Conservation (phyloP, 2,888 invertebrate species). For the Limnephilus auricula region DNA sequence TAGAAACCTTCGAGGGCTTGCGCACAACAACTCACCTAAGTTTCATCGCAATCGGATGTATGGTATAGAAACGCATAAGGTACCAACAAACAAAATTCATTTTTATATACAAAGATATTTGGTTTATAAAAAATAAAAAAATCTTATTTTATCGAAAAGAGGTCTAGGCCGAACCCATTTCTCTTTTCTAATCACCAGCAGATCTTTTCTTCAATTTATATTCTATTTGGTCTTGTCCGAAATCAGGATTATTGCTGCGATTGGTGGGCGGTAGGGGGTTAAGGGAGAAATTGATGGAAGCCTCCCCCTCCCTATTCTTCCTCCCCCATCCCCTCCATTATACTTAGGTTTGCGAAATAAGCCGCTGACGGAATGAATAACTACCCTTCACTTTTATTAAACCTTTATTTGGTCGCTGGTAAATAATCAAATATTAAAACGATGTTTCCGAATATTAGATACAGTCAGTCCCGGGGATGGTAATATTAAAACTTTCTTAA, state of each 20-base stretch:
- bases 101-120: too few species aligned
- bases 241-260: slow-evolving; percentile 41
- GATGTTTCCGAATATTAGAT: background rate
- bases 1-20: too few species aligned
- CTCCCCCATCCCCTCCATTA: background rate
- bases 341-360: slow-evolving; percentile 29
- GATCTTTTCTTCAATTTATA: slow-evolving; percentile 19
- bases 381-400: slow-evolving; percentile 14
- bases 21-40: too few species aligned
- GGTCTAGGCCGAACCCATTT: background rate
- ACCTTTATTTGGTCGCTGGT: background rate
- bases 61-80: too few species aligned
- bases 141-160: background rate
- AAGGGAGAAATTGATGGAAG: slow-evolving; percentile 19
- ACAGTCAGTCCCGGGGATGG: background rate
- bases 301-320: background rate
- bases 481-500: background rate
- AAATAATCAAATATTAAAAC: background rate
- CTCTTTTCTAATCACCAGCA: slow-evolving; percentile 21
- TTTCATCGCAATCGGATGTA: too few species aligned
- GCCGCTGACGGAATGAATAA: background rate
- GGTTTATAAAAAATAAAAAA: too few species aligned
- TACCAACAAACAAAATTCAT: too few species aligned
- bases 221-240: slow-evolving; percentile 35
- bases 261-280: background rate